Base-by-base conservation (phyloP, 2,113 vertebrate genomes). In the Salvelinus alpinus region DNA sequence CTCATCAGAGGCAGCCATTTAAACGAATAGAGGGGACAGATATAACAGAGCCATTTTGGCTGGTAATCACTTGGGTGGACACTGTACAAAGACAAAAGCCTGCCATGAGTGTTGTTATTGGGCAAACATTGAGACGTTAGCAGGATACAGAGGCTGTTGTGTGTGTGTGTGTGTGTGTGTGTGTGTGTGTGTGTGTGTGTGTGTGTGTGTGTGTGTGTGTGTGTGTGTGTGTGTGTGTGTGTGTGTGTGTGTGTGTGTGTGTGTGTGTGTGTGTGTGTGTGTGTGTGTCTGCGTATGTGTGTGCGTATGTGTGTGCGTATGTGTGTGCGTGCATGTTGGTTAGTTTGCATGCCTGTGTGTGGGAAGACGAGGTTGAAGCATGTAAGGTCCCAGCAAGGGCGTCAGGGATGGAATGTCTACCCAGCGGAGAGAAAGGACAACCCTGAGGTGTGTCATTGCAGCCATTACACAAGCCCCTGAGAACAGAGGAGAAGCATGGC, bases 61-160 rank as follows among this genome's bases (percentile, higher is more conserved):
- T 81, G 84, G 54, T 57, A 57, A 57, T 57, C 6, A 57, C 16
- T 57, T 57, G 54, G 20, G 20, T 57, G 54, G 54, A 20, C 54
- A 57, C 4, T 20, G 7, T 20, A 79, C 82, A 85, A 86, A 85
- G 82, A 86, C 79, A 82, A 87, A 88, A 76, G 71, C 72, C 68
- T 44, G 76, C 81, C 70, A 47, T 79, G 76, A 71, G 72, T 74
- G 82, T 80, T 83, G 81, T 90, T 87, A 87, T 73, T 87, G 86
- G 88, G 90, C 86, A 70, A 48, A 60, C n/a, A 69, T 86, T 88
- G 91, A 90, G 86, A 88, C 72, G 16, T 82, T 79, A 80, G 82
- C 71, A 60, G 85, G 77, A 79, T 75, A 88, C 80, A 89, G 2
- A 44, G 38, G 38, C 38, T 44, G 38, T 1, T 38, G 38, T 44